These are phyloP conservation scores for Drosophila kepulauana DNA, from an alignment of 1,140 invertebrate species.

Conservation along the genomic window DNA sequence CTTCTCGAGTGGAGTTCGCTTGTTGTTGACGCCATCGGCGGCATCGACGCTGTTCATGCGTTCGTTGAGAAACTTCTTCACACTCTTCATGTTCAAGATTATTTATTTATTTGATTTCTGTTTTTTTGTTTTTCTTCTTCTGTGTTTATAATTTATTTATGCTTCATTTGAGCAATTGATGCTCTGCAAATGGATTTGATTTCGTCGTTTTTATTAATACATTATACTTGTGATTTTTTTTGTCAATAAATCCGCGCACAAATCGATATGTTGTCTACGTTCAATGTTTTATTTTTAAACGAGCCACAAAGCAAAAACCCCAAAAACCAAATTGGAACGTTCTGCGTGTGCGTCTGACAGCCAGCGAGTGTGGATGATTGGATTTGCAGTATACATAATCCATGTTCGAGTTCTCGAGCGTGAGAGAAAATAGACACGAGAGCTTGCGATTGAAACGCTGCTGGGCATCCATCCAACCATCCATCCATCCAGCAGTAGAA, in stretches of 20 bases:
- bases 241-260: slow-evolving; percentile 48
- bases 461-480: background rate
- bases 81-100: slow-evolving; percentile 70
- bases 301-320: slow-evolving; percentile 28
- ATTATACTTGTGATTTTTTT: slow-evolving; percentile 6
- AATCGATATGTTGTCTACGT: slow-evolving; percentile 43
- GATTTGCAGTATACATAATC: slow-evolving; percentile 48
- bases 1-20: slow-evolving; percentile 63
- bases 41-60: slow-evolving; percentile 80
- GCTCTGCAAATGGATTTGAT: background rate
- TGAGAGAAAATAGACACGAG: background rate
- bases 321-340: slow-evolving; percentile 38
- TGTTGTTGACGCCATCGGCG: slow-evolving; percentile 51
- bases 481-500: too few species aligned
- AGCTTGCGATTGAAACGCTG: slow-evolving; percentile 8
- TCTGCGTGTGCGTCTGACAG: slow-evolving; percentile 25
- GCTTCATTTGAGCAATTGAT: slow-evolving; percentile 26
- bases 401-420: background rate
- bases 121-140: slow-evolving; percentile 11
- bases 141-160: slow-evolving; percentile 14
- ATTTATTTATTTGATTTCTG: too few species aligned
- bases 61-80: slow-evolving; percentile 82
- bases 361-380: slow-evolving; percentile 49
- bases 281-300: slow-evolving; percentile 51
- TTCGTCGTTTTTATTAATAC: background rate